Percentiles rank a stretch among this genome's conserved stretches.
Conservation (phyloP, 1,140 invertebrate genomes). For the Globodera ellingtonae region DNA sequence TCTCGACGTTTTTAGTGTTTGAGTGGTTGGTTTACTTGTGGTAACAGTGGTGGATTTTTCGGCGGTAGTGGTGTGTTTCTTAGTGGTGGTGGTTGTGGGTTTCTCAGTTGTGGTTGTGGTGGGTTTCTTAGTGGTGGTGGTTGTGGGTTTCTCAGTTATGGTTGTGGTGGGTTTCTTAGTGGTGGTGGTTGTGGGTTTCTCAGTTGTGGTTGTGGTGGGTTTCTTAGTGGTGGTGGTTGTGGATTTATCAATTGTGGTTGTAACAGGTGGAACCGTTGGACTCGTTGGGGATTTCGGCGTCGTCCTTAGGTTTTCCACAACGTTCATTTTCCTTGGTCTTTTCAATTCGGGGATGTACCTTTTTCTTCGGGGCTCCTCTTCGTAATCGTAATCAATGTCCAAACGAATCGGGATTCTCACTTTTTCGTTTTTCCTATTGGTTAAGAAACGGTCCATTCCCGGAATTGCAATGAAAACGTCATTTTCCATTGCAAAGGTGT, state of each 20-base stretch:
- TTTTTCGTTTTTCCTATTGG: background rate
- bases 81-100: background rate
- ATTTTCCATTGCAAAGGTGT: background rate
- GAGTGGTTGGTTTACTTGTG: background rate
- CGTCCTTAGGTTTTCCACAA: background rate
- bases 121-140: background rate
- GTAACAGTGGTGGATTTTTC: background rate
- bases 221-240: background rate
- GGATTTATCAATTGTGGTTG: background rate
- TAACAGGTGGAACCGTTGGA: background rate
- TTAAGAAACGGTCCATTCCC: background rate
- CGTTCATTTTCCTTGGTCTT: background rate
- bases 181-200: background rate
- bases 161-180: background rate
- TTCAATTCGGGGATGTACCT: background rate
- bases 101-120: background rate
- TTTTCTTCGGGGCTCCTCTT: background rate
- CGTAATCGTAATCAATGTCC: background rate
- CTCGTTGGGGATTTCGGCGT: background rate
- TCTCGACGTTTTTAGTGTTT: too few relatives aligned
- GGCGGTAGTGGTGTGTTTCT: background rate
- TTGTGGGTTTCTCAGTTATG: background rate
- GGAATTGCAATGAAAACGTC: background rate
- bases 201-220: too few relatives aligned
- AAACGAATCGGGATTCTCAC: background rate